Conservation (phyloP, 2,797 vertebrate genomes). For the Lophotriccus pileatus region DNA sequence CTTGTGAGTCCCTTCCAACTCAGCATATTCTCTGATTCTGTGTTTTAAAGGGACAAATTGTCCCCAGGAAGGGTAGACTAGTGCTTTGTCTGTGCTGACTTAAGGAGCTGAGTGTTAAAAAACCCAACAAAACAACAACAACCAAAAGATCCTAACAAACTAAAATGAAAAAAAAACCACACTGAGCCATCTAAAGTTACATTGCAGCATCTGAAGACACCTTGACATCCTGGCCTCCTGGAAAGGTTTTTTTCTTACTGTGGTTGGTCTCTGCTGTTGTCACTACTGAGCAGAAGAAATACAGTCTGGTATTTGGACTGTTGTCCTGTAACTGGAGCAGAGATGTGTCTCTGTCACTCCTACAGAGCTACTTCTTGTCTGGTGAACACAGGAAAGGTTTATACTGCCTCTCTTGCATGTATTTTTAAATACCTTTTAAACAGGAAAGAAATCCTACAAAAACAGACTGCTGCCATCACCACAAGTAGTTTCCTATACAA, state of each 20-base stretch:
- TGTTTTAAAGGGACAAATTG: not conserved
- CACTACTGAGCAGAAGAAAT: not conserved
- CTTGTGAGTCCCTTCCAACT: not conserved
- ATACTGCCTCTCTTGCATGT: not conserved
- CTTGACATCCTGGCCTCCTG: not conserved
- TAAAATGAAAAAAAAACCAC: not conserved
- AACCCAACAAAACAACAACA: not conserved
- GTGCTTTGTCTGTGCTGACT: not conserved
- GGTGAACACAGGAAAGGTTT: not conserved
- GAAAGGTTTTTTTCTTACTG: not conserved
- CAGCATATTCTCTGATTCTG: not conserved
- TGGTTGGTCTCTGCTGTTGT: not conserved
- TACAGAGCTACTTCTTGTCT: not conserved
- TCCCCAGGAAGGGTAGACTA: not conserved
- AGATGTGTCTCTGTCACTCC: not conserved
- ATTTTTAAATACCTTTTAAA: not conserved
- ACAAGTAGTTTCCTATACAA: not conserved
- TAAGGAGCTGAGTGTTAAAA: not conserved
- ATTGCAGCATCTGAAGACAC: not conserved
- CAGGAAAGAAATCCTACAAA: not conserved
- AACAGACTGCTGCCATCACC: not conserved
- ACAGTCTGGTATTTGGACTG: not conserved
- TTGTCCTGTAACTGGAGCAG: not conserved
- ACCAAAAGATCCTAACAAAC: not conserved
- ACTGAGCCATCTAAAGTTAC: not conserved